Evolutionary conservation across 1,140 invertebrate genomes (phyloP).

Genomic region (Berghia stephanieae): DNA sequence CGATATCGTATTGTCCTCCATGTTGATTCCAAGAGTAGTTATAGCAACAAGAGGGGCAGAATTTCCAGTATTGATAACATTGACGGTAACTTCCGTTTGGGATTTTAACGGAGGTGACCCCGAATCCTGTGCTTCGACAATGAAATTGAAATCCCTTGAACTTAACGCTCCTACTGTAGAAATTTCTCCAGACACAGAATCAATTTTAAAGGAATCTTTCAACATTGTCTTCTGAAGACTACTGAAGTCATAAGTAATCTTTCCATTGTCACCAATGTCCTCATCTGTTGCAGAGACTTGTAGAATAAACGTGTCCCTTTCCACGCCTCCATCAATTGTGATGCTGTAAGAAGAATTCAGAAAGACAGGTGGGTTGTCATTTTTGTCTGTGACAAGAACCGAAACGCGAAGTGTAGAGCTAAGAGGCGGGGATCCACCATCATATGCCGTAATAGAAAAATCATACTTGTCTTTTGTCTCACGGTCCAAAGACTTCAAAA

Average conservation of each 20-base stretch:
- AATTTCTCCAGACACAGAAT: slow-evolving; percentile 49
- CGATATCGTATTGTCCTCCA: slow-evolving; percentile 75
- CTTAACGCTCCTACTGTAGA: slow-evolving; percentile 36
- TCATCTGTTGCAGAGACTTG: slow-evolving; percentile 80
- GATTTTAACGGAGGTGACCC: slow-evolving; percentile 89
- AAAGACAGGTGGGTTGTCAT: slow-evolving; percentile 70
- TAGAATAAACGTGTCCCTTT: slow-evolving; percentile 34
- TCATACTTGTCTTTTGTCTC: slow-evolving; percentile 80
- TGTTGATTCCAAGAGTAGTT: slow-evolving; percentile 38
- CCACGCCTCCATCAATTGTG: slow-evolving; percentile 49
- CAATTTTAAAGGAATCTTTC: slow-evolving; percentile 41
- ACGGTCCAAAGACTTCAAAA: slow-evolving; percentile 73
- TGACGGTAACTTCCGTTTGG: slow-evolving; percentile 92
- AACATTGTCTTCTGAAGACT: slow-evolving; percentile 44
- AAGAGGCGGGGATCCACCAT: slow-evolving; percentile 45
- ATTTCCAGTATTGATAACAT: slow-evolving; percentile 46
- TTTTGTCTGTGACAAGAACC: slow-evolving; percentile 70
- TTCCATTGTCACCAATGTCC: slow-evolving; percentile 82
- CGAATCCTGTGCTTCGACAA: slow-evolving; percentile 92
- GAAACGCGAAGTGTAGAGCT: slow-evolving; percentile 68
- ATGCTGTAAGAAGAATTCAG: slow-evolving; percentile 92
- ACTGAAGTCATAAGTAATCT: slow-evolving; percentile 80
- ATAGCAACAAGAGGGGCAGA: slow-evolving; percentile 73
- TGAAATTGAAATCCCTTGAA: slow-evolving; percentile 71
- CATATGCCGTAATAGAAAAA: slow-evolving; percentile 83